Evolutionary conservation across 2,113 vertebrate genomes (phyloP).

Genomic region (Plotosus lineatus): DNA sequence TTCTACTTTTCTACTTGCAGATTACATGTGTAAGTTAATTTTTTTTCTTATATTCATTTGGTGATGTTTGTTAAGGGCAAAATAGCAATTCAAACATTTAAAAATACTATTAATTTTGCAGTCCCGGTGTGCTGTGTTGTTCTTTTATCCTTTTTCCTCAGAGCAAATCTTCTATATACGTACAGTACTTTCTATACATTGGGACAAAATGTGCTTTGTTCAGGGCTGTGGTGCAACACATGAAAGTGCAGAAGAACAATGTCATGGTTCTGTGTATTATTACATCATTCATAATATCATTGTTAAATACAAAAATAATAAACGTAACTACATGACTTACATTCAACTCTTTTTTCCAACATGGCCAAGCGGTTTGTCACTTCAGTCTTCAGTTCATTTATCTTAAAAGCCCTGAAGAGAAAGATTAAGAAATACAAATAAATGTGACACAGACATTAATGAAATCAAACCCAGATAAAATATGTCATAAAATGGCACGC

Average conservation of each 20-base stretch:
- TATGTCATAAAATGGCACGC: background rate
- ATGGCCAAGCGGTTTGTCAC: constrained; percentile 84
- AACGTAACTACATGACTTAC: constrained; percentile 75
- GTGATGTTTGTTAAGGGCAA: background rate
- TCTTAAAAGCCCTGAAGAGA: constrained; percentile 82
- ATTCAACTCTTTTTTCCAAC: constrained; percentile 89
- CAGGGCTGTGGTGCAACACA: background rate
- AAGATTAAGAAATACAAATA: background rate
- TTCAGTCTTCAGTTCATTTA: constrained; percentile 89
- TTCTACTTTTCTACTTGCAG: no score
- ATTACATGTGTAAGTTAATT: background rate
- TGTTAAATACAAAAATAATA: background rate
- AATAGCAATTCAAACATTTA: background rate
- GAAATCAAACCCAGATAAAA: background rate
- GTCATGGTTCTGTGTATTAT: background rate
- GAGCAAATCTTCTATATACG: background rate
- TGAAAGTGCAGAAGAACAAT: background rate
- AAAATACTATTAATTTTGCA: background rate
- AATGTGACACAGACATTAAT: background rate
- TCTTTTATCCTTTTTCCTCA: background rate
- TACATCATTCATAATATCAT: background rate
- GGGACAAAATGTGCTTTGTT: background rate
- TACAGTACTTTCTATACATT: background rate
- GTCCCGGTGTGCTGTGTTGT: background rate
- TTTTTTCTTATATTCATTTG: background rate